Percentiles rank a stretch among this genome's conserved stretches.
Conservation (phyloP, 23 tunicate species). For the Halocynthia roretzi region DNA sequence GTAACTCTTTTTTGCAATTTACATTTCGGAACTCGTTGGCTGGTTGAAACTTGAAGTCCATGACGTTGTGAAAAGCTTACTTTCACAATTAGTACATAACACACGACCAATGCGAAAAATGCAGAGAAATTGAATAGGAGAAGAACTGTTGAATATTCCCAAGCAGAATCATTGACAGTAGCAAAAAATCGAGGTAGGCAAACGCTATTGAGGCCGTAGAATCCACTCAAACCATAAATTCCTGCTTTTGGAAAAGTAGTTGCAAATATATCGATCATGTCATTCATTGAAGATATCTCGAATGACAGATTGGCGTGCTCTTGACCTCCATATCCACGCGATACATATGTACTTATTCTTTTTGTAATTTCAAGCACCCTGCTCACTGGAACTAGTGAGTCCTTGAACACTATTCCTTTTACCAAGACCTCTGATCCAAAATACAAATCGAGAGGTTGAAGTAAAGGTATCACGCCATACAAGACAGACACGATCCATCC, state of each 20-base stretch:
- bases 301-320: neutral
- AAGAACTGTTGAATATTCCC: constrained; percentile 28
- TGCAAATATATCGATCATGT: neutral
- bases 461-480: constrained; percentile 33
- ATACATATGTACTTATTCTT: neutral
- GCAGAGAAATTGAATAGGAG: constrained; percentile 38
- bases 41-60: constrained; percentile 1
- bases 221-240: constrained; percentile 19
- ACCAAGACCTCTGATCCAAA: constrained; percentile 23
- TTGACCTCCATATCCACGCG: neutral
- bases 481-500: constrained; percentile 37
- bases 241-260: constrained; percentile 3
- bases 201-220: constrained; percentile 49
- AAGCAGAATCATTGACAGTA: constrained; percentile 17
- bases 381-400: constrained; percentile 17
- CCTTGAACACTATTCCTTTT: constrained; percentile 21
- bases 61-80: constrained; percentile 6
- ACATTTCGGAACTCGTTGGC: constrained; percentile 26
- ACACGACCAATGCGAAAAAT: constrained; percentile 37
- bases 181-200: constrained; percentile 60
- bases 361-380: neutral
- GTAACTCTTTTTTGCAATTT: constrained; percentile 52
- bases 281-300: neutral
- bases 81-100: constrained; percentile 29
- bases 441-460: neutral